phyloP scores from a whole-genome alignment of 92 coral and sea anemone genomes.

The Phenganax marumi region DNA sequence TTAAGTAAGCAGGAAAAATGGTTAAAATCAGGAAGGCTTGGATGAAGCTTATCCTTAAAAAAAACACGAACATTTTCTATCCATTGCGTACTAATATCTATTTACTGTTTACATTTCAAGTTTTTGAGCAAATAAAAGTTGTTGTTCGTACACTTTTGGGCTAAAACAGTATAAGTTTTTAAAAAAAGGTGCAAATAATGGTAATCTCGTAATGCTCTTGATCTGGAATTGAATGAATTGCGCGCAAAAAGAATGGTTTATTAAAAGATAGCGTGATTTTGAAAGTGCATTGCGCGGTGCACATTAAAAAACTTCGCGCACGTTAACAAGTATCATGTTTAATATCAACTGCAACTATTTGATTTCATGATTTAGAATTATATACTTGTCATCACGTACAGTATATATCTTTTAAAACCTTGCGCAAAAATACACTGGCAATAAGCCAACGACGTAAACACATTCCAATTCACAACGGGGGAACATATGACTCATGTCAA shows the following conservation, averaged over 20 bases:
- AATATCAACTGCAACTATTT: slow-evolving; percentile 1
- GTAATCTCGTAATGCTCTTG: background rate
- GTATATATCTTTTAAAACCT: background rate
- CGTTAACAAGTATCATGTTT: slow-evolving; percentile 6
- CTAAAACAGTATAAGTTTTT: background rate
- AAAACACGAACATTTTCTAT: background rate
- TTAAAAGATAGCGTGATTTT: background rate
- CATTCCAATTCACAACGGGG: slow-evolving; percentile 15
- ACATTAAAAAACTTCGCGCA: background rate
- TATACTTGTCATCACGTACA: slow-evolving; percentile 1
- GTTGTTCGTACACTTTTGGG: background rate
- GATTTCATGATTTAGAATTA: background rate
- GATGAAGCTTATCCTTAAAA: background rate
- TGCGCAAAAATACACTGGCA: slow-evolving; percentile 24
- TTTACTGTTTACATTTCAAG: background rate
- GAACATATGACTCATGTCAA: slow-evolving; percentile 33
- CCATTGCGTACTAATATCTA: background rate
- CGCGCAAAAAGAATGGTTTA: background rate
- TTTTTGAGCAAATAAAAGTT: background rate
- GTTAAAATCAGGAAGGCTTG: background rate
- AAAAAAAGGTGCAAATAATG: background rate
- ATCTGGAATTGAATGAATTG: background rate
- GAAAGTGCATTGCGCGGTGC: background rate
- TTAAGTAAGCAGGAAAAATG: background rate
- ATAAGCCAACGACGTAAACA: background rate